These are phyloP conservation scores for Ifrita kowaldi DNA, from an alignment of 2,113 vertebrate genomes.

Conservation along the genomic window DNA sequence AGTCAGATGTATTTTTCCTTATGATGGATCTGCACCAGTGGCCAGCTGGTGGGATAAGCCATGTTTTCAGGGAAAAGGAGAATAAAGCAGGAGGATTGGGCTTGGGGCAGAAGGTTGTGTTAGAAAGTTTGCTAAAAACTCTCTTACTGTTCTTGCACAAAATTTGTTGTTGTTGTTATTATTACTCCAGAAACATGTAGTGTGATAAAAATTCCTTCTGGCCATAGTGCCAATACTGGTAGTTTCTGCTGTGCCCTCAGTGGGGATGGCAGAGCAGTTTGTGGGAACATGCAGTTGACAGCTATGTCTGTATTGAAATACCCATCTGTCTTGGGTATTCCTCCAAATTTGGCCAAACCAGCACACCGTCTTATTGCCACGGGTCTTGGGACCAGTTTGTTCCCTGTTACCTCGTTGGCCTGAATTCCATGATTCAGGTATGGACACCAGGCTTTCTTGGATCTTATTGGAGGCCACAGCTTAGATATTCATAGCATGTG, in stretches of 20 bases:
- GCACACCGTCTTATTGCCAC: not conserved
- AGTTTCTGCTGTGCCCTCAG: not conserved
- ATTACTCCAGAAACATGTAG: not conserved
- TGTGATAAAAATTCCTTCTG: not conserved
- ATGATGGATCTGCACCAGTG: not conserved
- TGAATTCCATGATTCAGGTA: not conserved
- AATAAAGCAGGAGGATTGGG: not conserved
- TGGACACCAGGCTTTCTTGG: not conserved
- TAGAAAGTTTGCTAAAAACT: not conserved
- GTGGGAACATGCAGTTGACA: not conserved
- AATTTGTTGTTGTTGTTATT: not conserved
- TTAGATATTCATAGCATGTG: fast-evolving
- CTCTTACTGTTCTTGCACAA: not conserved
- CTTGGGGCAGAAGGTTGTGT: not conserved
- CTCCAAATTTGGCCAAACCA: too few species aligned
- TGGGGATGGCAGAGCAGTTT: not conserved
- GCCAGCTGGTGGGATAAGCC: not conserved
- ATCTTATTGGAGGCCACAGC: not conserved
- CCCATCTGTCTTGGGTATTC: too few species aligned
- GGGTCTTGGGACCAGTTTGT: not conserved
- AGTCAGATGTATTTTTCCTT: not conserved
- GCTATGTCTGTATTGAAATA: not conserved
- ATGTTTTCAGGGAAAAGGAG: not conserved
- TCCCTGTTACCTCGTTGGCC: not conserved
- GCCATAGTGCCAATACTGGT: not conserved